Base-by-base conservation (phyloP, 2,888 invertebrate species). In the Lasioglossum leucozonium region DNA sequence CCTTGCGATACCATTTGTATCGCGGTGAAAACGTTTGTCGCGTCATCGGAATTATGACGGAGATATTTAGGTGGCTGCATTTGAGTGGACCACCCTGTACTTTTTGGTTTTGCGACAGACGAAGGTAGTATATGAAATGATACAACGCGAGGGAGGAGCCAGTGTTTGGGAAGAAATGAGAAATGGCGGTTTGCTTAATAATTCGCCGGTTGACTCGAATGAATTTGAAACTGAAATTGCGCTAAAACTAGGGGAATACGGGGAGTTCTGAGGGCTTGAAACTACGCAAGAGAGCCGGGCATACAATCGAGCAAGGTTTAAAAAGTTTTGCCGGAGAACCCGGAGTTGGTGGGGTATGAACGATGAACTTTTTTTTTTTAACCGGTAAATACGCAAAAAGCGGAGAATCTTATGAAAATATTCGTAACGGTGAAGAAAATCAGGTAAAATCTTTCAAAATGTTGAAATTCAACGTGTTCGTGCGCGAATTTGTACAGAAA, bases 231-330 rank as follows among this genome's bases (percentile, higher is more conserved):
- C 55, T 55, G 55, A 55, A n/a, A 55, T 55, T 55, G 55, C 22
- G 10, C n/a, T 55, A 22, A 51, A 55, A 55, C 55, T 10, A 55
- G 10, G 55, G 55, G n/a, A 55, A 55, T 55, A 55, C 55, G 55
- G n/a, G 55, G 55, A 55, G 55, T 55, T 55, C n/a, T 4, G 8
- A 55, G 55, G n/a, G 55, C 55, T 55, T 55, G 55, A 4, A 55
- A 55, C 51, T 51, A 51, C 51, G 55, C 10, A 55, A 55, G 55
- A 55, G 55, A 55, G 55, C 10, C 55, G n/a, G n/a, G 55, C 55
- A 55, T 55, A n/a, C n/a, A 55, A 55, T 55, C 55, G n/a, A 55
- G n/a, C 55, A 55, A 55, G 55, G n/a, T 55, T 55, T 55, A n/a
- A 55, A 55, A 55, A 55, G 55, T 55, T 55, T 55, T n/a, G n/a